Base-by-base conservation (phyloP, 2,113 vertebrate genomes). In the Conger conger region DNA sequence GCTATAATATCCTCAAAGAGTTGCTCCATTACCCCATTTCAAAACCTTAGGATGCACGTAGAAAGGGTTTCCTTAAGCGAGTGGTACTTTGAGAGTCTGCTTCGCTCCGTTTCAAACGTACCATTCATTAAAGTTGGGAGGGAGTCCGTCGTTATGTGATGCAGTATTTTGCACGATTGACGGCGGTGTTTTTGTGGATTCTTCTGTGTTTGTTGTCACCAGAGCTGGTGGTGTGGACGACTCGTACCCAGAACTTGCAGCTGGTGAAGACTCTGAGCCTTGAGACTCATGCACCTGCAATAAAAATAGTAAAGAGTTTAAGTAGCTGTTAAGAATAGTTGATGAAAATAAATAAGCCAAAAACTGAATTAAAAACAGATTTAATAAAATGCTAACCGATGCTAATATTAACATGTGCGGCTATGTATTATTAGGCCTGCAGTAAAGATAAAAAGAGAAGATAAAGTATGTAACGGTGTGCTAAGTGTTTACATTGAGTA, bases 61-160 rank as follows among this genome's bases (percentile, higher is more conserved):
- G 93, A 91, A 90, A 92, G 90, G 91, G 87, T 94, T 88, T 90
- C 91, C 91, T 93, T 91, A 93, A 95, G 94, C 94, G 91, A 90
- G 87, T 92, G 92, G 93, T 94, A 90, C 89, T 89, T 86, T 89
- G 87, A 90, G 88, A 90, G 87, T 88, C 84, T 91, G 80, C 88
- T 89, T 89, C 85, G 73, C 85, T 82, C 88, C 9, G 45, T 83
- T 92, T 99, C 96, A 99, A 95, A 99, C 97, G 92, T 99, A 99
- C 98, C 98, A 99, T 95, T 99, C 98, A 89, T 99, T 99, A 96
- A 99, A 99, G 96, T 99, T 99, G 92, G 98, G 97, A 90, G 98
- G 96, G 94, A 99, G 96, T 95, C 97, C 97, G 89, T 98, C 97
- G 94, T 97, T 95, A 95, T 98, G 97, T 87, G 96, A 94, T 79